phyloP scores from a whole-genome alignment of 2,113 vertebrate species.

The Lontra canadensis region DNA sequence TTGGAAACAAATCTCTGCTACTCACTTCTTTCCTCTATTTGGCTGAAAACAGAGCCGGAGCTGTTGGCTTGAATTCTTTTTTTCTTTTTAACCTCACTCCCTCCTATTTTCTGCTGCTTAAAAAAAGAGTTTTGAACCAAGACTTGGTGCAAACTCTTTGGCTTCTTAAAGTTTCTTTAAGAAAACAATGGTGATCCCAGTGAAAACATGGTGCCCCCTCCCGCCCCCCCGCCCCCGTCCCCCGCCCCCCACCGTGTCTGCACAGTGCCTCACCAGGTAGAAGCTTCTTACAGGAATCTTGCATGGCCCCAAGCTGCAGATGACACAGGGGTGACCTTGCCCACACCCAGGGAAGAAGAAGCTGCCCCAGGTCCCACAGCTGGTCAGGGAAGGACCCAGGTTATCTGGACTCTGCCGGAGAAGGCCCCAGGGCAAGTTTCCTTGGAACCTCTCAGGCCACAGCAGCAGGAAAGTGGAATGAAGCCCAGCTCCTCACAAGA shows the following conservation, averaged over 20 bases:
- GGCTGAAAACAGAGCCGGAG: slow-evolving; percentile 1
- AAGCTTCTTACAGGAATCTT: not conserved
- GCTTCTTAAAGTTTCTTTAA: not conserved
- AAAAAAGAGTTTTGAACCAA: not conserved
- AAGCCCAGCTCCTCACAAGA: not conserved
- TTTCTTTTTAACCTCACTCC: slow-evolving; percentile 31
- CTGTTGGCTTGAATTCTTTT: slow-evolving; percentile 44
- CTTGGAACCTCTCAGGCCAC: not conserved
- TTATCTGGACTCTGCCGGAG: not conserved
- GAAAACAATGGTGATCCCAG: not conserved
- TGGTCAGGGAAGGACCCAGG: not conserved
- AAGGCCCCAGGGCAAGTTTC: not conserved
- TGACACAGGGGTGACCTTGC: not conserved
- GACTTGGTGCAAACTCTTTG: not conserved
- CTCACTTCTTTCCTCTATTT: slow-evolving; percentile 9
- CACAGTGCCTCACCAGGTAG: not conserved
- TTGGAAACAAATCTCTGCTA: slow-evolving; percentile 59
- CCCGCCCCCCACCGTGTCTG: not conserved
- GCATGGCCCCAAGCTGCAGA: fast-evolving
- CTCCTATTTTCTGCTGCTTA: not conserved
- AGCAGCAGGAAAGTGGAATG: not conserved
- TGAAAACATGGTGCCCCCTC: not conserved
- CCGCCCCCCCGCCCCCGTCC: too few relatives aligned
- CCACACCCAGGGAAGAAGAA: not conserved
- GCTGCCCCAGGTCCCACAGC: not conserved